Evolutionary conservation across 1,140 invertebrate genomes (phyloP).

Genomic region (Trigoniulus corallinus): DNA sequence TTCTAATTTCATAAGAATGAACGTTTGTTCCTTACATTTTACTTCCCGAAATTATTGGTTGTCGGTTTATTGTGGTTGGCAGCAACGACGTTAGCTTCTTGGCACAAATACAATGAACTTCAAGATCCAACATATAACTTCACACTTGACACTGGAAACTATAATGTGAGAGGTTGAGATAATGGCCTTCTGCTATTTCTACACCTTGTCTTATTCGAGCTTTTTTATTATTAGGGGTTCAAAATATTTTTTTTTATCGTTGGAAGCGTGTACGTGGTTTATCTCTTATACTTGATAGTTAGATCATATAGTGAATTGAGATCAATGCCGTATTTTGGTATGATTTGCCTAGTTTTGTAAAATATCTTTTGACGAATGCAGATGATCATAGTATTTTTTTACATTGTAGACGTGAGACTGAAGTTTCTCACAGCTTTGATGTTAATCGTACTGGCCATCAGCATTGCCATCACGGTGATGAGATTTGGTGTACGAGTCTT

Average conservation of each 20-base stretch:
- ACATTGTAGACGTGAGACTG: constrained; percentile 62
- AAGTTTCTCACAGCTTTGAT: constrained; percentile 79
- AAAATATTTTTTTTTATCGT: constrained; percentile 75
- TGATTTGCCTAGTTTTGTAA: too few relatives aligned
- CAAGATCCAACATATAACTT: constrained; percentile 88
- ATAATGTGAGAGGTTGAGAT: constrained; percentile 65
- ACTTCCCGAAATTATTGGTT: constrained; percentile 74
- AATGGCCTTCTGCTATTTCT: background rate
- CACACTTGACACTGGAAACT: constrained; percentile 67
- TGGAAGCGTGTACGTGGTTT: constrained; percentile 65
- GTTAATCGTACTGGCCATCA: constrained; percentile 62
- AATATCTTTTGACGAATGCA: background rate
- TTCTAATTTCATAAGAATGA: too few relatives aligned
- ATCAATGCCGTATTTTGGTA: constrained; percentile 94
- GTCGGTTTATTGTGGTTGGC: constrained; percentile 76
- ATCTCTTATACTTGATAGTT: constrained; percentile 64
- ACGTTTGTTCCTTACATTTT: constrained; percentile 65
- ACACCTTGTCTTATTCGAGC: constrained; percentile 10
- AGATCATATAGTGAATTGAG: constrained; percentile 83
- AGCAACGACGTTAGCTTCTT: constrained; percentile 63
- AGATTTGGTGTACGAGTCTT: constrained; percentile 73
- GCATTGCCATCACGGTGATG: constrained; percentile 54
- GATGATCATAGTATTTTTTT: constrained; percentile 7
- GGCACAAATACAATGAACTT: constrained; percentile 76
- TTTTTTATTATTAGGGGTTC: constrained; percentile 24